Base-by-base conservation (phyloP, 2,797 vertebrate genomes). In the Hyperoplus lanceolatus region DNA sequence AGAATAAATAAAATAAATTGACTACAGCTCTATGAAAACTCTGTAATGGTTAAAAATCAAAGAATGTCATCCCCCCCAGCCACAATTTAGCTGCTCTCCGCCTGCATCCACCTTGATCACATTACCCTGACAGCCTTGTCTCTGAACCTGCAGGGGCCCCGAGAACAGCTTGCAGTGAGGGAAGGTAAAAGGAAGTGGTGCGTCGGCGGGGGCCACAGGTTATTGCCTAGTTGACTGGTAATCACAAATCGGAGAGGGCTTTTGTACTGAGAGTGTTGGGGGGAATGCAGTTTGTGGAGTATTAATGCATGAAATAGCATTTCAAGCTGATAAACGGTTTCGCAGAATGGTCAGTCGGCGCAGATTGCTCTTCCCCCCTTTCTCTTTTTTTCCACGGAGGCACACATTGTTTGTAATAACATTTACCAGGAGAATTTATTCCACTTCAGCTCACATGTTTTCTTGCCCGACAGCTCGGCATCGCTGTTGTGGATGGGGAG, bases 1-100 rank as follows among this genome's bases (percentile, higher is more conserved):
- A 99, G 97, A 99, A 99, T 99, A 99, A 99, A 99, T 99, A 99
- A 99, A 99, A 99, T 99, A 98, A 99, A 99, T 99, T 99, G 98
- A 99, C 98, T 98, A 97, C 96, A 97, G 97, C 98, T 98, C 97
- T 99, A 97, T 97, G 97, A 99, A 99, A 99, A 99, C 97, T 99
- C 97, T 97, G 97, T 98, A 99, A 99, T 97, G 98, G 98, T 99
- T 99, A 97, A 99, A 98, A 98, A 97, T 97, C 97, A 97, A 98
- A 97, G 98, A 97, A 96, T 96, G 97, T 98, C 97, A 97, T 96
- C 92, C 95, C 82, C 29, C 93, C 41, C 94, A 93, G 96, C 96
- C 96, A 95, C 96, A 92, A 97, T 97, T 97, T 97, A 96, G 96
- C 95, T 96, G 93, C 96, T 95, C 95, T 92, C 93, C 93, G 93